Evolutionary conservation across 2,797 vertebrate species (phyloP).

Genomic region (Acanthiza pusilla): DNA sequence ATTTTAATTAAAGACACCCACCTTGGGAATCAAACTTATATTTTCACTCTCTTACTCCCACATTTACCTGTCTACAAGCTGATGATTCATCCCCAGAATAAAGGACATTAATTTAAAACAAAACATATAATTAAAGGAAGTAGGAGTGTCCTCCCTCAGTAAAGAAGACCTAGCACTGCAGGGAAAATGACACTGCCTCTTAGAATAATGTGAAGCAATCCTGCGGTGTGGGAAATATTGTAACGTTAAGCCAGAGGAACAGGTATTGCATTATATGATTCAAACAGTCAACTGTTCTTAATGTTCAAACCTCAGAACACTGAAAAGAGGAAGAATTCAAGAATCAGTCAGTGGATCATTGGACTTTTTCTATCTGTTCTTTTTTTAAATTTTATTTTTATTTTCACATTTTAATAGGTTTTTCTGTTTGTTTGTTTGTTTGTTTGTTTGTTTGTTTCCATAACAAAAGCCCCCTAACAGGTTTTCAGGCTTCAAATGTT

Average conservation of each 20-base stretch:
- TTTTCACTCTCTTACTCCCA: conserved; percentile 66
- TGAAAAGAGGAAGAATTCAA: conserved; percentile 68
- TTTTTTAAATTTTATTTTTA: neutral
- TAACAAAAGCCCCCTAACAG: conserved; percentile 33
- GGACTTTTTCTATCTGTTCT: neutral
- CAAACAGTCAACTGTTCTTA: conserved; percentile 71
- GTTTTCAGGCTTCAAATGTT: conserved; percentile 51
- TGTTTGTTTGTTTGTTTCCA: neutral
- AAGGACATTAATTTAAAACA: conserved; percentile 70
- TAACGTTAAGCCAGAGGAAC: conserved; percentile 75
- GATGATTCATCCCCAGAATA: conserved; percentile 67
- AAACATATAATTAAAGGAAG: conserved; percentile 73
- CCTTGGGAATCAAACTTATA: conserved; percentile 60
- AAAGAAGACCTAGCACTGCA: conserved; percentile 63
- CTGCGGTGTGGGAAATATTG: conserved; percentile 71
- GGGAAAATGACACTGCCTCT: conserved; percentile 69
- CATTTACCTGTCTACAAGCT: conserved; percentile 70
- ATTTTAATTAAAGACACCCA: conserved; percentile 70
- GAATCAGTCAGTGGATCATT: neutral
- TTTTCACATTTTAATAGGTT: neutral
- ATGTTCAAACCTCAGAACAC: conserved; percentile 63
- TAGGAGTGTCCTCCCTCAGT: conserved; percentile 66
- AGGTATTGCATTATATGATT: conserved; percentile 73
- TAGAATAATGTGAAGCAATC: conserved; percentile 71
- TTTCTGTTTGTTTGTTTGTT: neutral